phyloP scores from a whole-genome alignment of 2,797 vertebrate genomes.

The Pangasius krempfi region DNA sequence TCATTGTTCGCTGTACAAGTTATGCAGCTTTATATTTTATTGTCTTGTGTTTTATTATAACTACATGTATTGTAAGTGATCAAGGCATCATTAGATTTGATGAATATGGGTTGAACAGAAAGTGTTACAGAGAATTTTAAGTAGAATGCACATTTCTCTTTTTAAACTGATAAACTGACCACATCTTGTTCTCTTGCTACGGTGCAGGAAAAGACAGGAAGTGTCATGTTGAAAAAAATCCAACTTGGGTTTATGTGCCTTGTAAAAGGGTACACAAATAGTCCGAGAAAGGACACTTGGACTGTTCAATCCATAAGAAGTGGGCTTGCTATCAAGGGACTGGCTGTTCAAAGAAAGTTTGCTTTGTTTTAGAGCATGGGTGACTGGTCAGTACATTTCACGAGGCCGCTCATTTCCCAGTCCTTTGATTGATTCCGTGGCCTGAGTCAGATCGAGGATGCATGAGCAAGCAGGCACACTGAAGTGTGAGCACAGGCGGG shows the following conservation, averaged over 20 bases:
- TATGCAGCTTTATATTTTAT: background rate
- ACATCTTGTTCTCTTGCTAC: background rate
- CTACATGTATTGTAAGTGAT: background rate
- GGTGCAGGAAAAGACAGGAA: background rate
- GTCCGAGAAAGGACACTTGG: background rate
- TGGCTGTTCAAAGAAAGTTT: slow-evolving; percentile 6
- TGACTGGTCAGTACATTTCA: slow-evolving; percentile 20
- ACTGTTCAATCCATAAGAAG: too few relatives aligned
- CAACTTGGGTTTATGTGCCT: background rate
- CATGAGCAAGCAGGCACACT: slow-evolving; percentile 15
- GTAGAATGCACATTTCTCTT: background rate
- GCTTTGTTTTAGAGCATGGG: slow-evolving; percentile 4
- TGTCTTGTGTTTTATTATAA: background rate
- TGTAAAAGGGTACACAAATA: background rate
- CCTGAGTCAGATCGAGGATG: slow-evolving; percentile 11
- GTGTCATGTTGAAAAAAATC: background rate
- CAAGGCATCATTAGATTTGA: background rate
- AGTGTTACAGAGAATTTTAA: background rate
- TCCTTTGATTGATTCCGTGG: slow-evolving; percentile 13
- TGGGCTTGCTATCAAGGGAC: background rate
- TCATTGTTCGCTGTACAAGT: background rate
- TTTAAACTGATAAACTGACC: background rate
- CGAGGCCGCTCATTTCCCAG: slow-evolving; percentile 8
- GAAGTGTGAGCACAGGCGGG: background rate
- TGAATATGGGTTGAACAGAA: background rate